Evolutionary conservation across 1,140 invertebrate genomes (phyloP).

Genomic region (Scaptomyza graminum): DNA sequence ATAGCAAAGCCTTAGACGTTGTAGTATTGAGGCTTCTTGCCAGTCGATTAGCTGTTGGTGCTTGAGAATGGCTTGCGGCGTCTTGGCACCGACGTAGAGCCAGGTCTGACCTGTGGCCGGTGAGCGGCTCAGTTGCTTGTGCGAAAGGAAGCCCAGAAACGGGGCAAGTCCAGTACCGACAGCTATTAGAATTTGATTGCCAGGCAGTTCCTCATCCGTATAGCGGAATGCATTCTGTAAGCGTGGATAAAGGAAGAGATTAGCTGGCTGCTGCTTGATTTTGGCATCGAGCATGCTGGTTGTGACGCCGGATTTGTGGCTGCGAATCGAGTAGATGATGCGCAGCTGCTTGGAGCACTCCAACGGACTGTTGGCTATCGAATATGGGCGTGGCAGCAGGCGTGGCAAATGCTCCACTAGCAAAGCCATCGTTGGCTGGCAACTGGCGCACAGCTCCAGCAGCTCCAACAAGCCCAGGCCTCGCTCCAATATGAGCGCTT

Average conservation of each 20-base stretch:
- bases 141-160: constrained; percentile 88
- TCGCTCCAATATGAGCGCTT: constrained; percentile 57
- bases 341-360: constrained; percentile 84
- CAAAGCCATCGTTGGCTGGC: constrained; percentile 87
- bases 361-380: constrained; percentile 89
- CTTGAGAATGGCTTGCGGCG: constrained; percentile 85
- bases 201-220: constrained; percentile 84
- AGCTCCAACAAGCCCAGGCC: constrained; percentile 86
- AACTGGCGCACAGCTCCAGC: constrained; percentile 87
- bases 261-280: background rate
- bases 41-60: constrained; percentile 71
- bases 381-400: constrained; percentile 91
- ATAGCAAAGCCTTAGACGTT: constrained; percentile 86
- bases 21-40: constrained; percentile 84
- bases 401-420: constrained; percentile 90
- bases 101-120: constrained; percentile 84
- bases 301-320: constrained; percentile 56
- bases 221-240: constrained; percentile 86
- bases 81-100: constrained; percentile 91
- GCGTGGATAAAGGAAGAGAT: constrained; percentile 87
- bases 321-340: constrained; percentile 87
- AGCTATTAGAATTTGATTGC: constrained; percentile 90
- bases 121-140: constrained; percentile 82
- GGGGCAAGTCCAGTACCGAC: constrained; percentile 94
- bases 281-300: constrained; percentile 61